Evolutionary conservation across 2,113 vertebrate genomes (phyloP).

Genomic region (Psittacara wagleri): DNA sequence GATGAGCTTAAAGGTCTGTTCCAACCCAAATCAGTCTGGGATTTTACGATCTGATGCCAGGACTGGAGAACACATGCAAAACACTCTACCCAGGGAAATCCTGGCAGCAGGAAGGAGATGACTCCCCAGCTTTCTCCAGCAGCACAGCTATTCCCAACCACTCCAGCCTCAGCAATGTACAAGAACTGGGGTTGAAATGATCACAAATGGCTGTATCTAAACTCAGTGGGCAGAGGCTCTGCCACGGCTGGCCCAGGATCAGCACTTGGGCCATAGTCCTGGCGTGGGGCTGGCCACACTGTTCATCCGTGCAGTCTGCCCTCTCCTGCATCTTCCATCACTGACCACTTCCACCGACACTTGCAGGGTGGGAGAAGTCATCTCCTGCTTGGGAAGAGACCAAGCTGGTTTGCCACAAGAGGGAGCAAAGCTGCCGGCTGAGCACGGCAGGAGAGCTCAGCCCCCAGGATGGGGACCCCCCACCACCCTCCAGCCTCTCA

Average conservation of each 20-base stretch:
- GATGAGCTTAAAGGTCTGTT: not conserved
- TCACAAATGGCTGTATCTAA: not conserved
- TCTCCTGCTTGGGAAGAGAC: not conserved
- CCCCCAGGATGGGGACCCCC: not conserved
- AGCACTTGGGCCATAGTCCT: fast-evolving
- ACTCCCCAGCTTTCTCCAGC: not conserved
- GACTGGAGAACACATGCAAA: not conserved
- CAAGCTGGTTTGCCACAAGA: not conserved
- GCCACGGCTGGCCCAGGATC: not conserved
- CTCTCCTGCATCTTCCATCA: not conserved
- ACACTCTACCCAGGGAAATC: not conserved
- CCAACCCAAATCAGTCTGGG: not conserved
- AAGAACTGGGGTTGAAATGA: not conserved
- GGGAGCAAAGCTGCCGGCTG: slow-evolving; percentile 10
- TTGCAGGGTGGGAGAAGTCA: not conserved
- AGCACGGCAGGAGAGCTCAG: not conserved
- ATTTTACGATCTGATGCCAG: not conserved
- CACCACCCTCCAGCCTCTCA: not conserved
- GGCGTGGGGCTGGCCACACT: fast-evolving
- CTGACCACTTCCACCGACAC: not conserved
- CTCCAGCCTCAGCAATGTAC: not conserved
- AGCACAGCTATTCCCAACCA: fast-evolving
- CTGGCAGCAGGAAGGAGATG: fast-evolving
- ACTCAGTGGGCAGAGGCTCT: not conserved
- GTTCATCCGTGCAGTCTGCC: not conserved